Percentiles rank a stretch among this genome's conserved stretches.
Evolutionary conservation across 2,888 invertebrate genomes (phyloP).

Genomic region (Melanotus villosus): DNA sequence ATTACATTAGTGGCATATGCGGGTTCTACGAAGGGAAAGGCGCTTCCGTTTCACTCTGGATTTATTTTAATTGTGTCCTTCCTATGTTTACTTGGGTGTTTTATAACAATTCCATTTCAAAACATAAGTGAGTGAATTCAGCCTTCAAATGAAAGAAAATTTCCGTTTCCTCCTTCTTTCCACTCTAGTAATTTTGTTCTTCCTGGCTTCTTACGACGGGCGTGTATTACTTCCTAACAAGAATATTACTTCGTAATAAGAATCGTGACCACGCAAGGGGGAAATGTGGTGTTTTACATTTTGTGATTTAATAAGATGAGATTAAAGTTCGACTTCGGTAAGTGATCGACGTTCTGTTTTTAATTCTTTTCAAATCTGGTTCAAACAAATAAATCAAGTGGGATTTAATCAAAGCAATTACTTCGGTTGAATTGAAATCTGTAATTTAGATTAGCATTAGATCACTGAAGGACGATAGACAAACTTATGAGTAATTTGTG

Average conservation of each 20-base stretch:
- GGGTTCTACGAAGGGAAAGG: slow-evolving; percentile 11
- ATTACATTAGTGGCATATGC: slow-evolving; percentile 36
- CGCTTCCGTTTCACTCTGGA: neutral
- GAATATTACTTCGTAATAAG: neutral
- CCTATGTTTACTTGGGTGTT: neutral
- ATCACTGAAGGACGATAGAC: no score
- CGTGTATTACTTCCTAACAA: neutral
- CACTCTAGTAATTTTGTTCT: slow-evolving; percentile 3
- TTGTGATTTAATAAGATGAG: no score
- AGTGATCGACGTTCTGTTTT: no score
- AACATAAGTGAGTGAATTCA: neutral
- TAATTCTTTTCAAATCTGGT: no score
- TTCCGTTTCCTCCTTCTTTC: slow-evolving; percentile 1
- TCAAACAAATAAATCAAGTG: no score
- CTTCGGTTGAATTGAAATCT: no score
- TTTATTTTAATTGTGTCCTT: slow-evolving; percentile 1
- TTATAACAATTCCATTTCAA: no score
- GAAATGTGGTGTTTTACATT: no score
- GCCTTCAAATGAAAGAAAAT: neutral
- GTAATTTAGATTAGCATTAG: no score
- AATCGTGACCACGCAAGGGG: neutral
- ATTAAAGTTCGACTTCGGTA: no score
- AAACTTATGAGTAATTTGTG: no score
- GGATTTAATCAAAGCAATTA: no score
- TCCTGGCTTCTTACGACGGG: neutral